A percentile compares a stretch with the other conserved stretches of the same genome.
phyloP scores from a whole-genome alignment of 2,113 vertebrate genomes.

The Ophiodon elongatus region DNA sequence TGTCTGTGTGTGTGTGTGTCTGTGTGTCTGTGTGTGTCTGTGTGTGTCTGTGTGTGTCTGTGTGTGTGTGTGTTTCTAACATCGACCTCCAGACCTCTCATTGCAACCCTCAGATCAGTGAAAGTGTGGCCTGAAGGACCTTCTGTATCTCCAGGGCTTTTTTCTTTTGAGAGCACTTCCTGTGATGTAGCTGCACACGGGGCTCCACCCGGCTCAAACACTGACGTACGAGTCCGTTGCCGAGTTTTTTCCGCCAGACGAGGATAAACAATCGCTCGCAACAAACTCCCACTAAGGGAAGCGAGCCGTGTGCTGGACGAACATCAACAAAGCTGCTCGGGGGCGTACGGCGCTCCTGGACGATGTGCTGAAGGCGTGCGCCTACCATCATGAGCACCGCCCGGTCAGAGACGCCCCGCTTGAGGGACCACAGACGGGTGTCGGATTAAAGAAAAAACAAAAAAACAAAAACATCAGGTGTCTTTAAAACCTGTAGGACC shows the following conservation, averaged over 20 bases:
- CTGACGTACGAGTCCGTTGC: background rate
- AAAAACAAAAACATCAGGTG: background rate
- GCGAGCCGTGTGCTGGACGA: constrained; percentile 16
- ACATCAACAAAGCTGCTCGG: constrained; percentile 39
- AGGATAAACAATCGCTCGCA: constrained; percentile 21
- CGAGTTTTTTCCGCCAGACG: constrained; percentile 15
- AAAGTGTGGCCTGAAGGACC: constrained; percentile 22
- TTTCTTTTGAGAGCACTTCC: background rate
- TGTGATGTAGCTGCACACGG: constrained; percentile 25
- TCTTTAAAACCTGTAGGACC: background rate
- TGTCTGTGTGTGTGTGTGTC: constrained; percentile 15
- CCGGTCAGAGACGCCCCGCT: background rate
- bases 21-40: background rate
- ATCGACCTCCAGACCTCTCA: constrained; percentile 20
- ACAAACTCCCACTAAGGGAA: constrained; percentile 23
- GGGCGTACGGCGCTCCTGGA: constrained; percentile 35
- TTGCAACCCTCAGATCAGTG: constrained; percentile 18
- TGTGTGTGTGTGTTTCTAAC: constrained; percentile 26
- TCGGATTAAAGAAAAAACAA: background rate
- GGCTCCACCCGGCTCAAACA: background rate
- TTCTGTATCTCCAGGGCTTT: constrained; percentile 25
- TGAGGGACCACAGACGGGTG: background rate
- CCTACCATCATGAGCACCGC: background rate
- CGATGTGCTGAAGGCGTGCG: background rate
- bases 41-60: constrained; percentile 8